Percentiles rank a stretch among this genome's conserved stretches.
Conservation (phyloP, 2,113 vertebrate genomes). For the Argyrosomus japonicus region DNA sequence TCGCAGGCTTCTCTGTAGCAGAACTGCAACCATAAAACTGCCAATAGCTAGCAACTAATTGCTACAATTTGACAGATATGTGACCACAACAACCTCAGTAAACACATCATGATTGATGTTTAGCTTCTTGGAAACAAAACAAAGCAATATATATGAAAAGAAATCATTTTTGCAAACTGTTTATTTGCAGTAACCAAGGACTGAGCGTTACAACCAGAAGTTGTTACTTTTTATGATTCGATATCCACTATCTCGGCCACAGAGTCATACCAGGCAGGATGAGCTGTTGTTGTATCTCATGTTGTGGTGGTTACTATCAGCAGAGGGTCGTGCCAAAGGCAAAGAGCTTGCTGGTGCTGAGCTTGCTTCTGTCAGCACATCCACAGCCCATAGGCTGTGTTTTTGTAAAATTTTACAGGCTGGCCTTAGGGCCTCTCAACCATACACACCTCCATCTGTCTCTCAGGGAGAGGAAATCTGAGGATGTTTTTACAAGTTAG, state of each 20-base stretch:
- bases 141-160: no score
- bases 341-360: constrained; percentile 55
- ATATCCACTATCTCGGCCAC: neutral
- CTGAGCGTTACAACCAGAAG: neutral
- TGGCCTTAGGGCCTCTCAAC: constrained; percentile 38
- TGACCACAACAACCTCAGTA: constrained; percentile 2
- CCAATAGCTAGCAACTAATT: constrained; percentile 40
- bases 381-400: constrained; percentile 29
- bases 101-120: constrained; percentile 29
- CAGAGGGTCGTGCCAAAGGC: constrained; percentile 28
- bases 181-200: constrained; percentile 11
- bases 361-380: constrained; percentile 75
- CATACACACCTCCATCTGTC: constrained; percentile 40
- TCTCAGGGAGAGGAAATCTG: constrained; percentile 25
- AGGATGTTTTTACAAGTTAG: constrained; percentile 51
- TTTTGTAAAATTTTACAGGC: constrained; percentile 58
- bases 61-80: constrained; percentile 25
- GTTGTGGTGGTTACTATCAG: constrained; percentile 35
- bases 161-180: constrained; percentile 5
- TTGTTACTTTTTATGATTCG: neutral
- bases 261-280: neutral
- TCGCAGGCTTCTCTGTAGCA: constrained; percentile 16
- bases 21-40: constrained; percentile 35
- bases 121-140: constrained; percentile 1
- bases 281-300: neutral